Evolutionary conservation across 1,140 invertebrate species (phyloP).

Genomic region (Trachymyrmex septentrionalis): DNA sequence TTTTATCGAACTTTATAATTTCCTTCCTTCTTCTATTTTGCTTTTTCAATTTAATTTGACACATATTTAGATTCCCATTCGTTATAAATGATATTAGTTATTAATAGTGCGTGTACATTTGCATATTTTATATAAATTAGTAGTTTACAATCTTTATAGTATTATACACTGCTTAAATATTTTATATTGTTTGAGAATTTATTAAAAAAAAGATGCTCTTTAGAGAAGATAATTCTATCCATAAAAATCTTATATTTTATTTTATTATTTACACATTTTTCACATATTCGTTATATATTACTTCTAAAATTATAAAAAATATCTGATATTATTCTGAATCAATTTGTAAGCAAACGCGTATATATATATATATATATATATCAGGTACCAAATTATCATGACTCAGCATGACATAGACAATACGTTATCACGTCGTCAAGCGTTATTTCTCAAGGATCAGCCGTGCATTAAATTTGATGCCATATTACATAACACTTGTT

Average conservation of each 20-base stretch:
- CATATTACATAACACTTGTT: slow-evolving; percentile 58
- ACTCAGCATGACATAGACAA: slow-evolving; percentile 65
- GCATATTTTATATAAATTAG: background rate
- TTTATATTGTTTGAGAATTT: background rate
- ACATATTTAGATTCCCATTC: background rate
- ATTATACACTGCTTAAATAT: background rate
- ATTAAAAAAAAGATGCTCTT: background rate
- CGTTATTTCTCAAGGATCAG: slow-evolving; percentile 29
- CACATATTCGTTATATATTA: background rate
- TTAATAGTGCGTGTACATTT: background rate
- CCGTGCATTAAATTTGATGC: slow-evolving; percentile 9
- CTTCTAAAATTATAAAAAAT: background rate
- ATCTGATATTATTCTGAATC: background rate
- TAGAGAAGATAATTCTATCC: background rate
- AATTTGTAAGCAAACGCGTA: background rate
- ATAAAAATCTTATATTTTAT: background rate
- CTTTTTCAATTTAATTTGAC: background rate
- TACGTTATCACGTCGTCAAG: slow-evolving; percentile 62
- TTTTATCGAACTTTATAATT: slow-evolving; percentile 12
- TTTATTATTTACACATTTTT: background rate
- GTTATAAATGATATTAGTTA: background rate
- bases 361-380: background rate
- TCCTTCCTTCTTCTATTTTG: background rate
- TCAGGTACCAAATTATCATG: slow-evolving; percentile 58
- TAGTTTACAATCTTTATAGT: background rate